These are phyloP conservation scores for Caretta caretta DNA, from an alignment of 2,113 vertebrate species.

Conservation along the genomic window DNA sequence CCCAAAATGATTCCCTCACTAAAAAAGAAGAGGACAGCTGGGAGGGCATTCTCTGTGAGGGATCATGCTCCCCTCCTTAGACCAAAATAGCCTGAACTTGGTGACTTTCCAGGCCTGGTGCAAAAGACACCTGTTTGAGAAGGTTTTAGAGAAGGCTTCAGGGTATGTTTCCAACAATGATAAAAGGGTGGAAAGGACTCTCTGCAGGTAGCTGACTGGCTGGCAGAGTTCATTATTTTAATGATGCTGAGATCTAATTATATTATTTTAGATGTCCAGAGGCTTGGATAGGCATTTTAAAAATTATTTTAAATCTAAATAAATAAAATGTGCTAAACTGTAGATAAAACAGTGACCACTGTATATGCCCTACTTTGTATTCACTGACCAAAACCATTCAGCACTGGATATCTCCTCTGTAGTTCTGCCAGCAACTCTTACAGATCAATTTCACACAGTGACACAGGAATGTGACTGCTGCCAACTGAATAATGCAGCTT, in stretches of 20 bases:
- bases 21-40: background rate
- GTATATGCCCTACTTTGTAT: background rate
- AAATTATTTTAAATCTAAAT: background rate
- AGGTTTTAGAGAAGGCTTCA: background rate
- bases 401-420: background rate
- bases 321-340: background rate
- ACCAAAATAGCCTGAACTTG: background rate
- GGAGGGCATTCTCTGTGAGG: background rate
- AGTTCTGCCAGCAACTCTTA: background rate
- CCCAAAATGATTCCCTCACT: background rate
- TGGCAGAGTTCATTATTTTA: background rate
- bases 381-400: background rate
- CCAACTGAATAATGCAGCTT: background rate
- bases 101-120: background rate
- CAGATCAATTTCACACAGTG: background rate
- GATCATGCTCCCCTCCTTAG: background rate
- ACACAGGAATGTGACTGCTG: background rate
- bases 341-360: background rate
- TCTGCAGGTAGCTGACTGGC: background rate
- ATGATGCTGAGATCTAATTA: background rate
- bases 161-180: background rate
- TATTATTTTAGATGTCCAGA: background rate
- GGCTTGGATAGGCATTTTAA: background rate
- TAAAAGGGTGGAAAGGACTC: background rate
- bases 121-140: background rate